A percentile compares a stretch with the other conserved stretches of the same genome.
Evolutionary conservation across 1,140 invertebrate species (phyloP).

Genomic region (Drosophila grimshawi): DNA sequence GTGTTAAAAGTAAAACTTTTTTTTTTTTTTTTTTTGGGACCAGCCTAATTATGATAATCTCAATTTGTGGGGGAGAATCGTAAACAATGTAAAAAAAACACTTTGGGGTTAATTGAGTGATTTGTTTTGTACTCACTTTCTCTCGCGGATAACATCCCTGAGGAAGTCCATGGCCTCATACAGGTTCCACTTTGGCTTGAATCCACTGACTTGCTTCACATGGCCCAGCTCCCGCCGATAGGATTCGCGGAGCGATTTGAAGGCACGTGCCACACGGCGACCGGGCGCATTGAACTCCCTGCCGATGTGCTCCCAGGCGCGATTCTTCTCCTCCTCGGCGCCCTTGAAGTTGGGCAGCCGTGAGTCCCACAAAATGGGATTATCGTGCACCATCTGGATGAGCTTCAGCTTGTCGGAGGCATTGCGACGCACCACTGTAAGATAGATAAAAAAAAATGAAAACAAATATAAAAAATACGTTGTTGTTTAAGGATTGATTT

Average conservation of each 20-base stretch:
- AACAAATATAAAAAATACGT: constrained; percentile 12
- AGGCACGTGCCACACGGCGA: constrained; percentile 76
- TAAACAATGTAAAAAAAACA: not conserved
- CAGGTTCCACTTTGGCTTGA: constrained; percentile 81
- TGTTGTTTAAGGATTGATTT: not conserved
- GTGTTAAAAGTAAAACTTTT: not conserved
- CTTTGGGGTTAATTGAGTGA: not conserved
- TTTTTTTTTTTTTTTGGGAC: not conserved
- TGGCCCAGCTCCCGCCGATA: constrained; percentile 80
- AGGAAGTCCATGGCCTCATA: constrained; percentile 82
- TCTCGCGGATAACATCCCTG: constrained; percentile 75
- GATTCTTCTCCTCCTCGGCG: constrained; percentile 83
- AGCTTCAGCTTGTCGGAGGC: constrained; percentile 81
- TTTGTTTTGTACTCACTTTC: constrained; percentile 73
- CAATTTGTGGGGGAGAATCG: not conserved
- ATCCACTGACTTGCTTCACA: constrained; percentile 74
- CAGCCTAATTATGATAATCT: constrained; percentile 14
- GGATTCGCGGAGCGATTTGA: constrained; percentile 80
- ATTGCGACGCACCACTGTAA: constrained; percentile 76
- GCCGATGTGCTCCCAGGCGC: constrained; percentile 80
- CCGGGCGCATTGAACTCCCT: constrained; percentile 81
- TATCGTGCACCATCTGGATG: constrained; percentile 83
- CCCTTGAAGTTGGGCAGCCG: constrained; percentile 83
- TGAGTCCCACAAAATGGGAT: constrained; percentile 81
- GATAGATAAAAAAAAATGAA: not conserved